Evolutionary conservation across 2,797 vertebrate genomes (phyloP).

Genomic region (Acrocephalus scirpaceus): DNA sequence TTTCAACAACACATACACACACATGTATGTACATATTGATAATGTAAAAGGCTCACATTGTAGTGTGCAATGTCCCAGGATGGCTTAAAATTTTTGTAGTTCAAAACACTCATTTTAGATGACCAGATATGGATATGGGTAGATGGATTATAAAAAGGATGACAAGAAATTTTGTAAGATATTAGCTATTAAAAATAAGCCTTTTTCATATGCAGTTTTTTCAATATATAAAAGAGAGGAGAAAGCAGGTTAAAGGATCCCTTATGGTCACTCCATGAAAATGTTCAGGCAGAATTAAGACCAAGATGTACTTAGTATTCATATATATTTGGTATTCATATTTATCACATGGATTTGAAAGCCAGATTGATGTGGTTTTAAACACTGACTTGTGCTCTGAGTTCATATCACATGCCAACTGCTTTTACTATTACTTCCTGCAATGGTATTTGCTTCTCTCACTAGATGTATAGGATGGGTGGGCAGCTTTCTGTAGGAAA

Average conservation of each 20-base stretch:
- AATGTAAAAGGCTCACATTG: background rate
- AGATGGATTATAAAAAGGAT: background rate
- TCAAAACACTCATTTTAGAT: background rate
- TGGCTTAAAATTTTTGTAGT: background rate
- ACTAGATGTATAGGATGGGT: background rate
- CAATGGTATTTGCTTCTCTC: background rate
- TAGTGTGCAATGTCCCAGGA: background rate
- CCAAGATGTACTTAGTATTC: background rate
- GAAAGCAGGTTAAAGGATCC: background rate
- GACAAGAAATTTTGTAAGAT: background rate
- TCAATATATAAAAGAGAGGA: background rate
- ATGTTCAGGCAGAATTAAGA: constrained; percentile 7
- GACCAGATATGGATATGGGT: background rate
- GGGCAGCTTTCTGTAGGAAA: background rate
- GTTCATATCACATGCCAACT: background rate
- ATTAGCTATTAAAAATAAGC: background rate
- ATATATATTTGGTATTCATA: background rate
- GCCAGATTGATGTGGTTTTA: background rate
- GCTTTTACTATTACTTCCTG: background rate
- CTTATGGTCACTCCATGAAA: background rate
- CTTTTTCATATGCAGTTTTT: background rate
- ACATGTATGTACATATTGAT: background rate
- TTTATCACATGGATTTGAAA: background rate
- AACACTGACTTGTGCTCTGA: background rate
- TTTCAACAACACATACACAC: background rate